Base-by-base conservation (phyloP, 1,140 invertebrate species). In the Leptopilina boulardi region DNA sequence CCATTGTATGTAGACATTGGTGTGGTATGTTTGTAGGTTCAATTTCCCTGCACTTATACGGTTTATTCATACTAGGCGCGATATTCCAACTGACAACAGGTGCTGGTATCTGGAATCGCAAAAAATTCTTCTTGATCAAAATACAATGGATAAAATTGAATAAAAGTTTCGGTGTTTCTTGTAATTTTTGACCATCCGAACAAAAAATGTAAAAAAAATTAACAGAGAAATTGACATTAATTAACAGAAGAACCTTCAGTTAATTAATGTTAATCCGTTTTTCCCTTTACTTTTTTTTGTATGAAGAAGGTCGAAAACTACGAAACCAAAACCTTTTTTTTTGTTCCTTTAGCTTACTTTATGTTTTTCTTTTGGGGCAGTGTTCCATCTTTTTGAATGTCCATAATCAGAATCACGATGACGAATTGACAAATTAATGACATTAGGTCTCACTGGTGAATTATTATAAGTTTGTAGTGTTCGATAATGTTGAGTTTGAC, bases 1-100 rank as follows among this genome's bases (percentile, higher is more conserved):
- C 94, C 75, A 95, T 90, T 77, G 94, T 93, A 78, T 93, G 91
- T 41, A 96, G 91, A 85, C 93, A 93, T 82, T 94, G 93, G 75
- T 94, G 88, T 11, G 94, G 93, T 86, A 96, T 94, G 87, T 91
- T 92, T 81, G 88, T 93, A 82, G 92, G 89, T 85, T 94, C 93
- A 44, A 89, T 90, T 87, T 93, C 93, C 78, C 91, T 91, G 84
- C 93, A 93, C 82, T 92, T 93, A 87, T 93, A 94, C 51, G 92
- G 87, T 74, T 93, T 92, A 77, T 91, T 92, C 93, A 93, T 93
- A 77, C 92, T 93, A 1, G 93, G 93, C 8, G 92, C 92, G 42
- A 94, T 93, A 83, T 94, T 94, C 93, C 93, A 94, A 78, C 89
- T 90, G 34, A 93, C 91, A 30, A 92, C 83, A 70, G 93, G 93